Conservation (phyloP, 2,888 invertebrate species). For the Heteromurus nitidus region DNA sequence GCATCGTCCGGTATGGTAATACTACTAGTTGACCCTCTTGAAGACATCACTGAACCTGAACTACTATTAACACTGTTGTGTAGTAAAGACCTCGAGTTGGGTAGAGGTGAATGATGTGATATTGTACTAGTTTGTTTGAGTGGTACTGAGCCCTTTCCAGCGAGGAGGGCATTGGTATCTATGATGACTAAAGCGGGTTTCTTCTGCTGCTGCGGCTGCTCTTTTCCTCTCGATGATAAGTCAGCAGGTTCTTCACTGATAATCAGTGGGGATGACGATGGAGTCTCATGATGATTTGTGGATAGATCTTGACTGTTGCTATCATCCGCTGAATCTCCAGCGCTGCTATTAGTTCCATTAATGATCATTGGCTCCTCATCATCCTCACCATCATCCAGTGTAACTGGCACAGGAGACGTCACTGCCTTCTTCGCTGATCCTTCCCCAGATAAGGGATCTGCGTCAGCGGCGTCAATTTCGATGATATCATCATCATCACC, state of each 20-base stretch:
- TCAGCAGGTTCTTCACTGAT: constrained; percentile 82
- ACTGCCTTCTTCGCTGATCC: constrained; percentile 69
- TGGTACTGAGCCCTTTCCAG: constrained; percentile 80
- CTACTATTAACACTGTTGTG: constrained; percentile 56
- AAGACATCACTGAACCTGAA: constrained; percentile 16
- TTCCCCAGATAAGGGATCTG: constrained; percentile 67
- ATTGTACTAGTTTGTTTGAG: constrained; percentile 73
- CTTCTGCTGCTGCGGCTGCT: constrained; percentile 81
- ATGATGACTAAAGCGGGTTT: constrained; percentile 87
- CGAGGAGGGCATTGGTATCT: constrained; percentile 84
- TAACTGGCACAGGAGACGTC: constrained; percentile 81
- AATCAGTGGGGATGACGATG: constrained; percentile 77
- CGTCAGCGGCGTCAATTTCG: constrained; percentile 61
- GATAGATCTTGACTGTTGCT: constrained; percentile 36
- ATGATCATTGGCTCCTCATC: constrained; percentile 79
- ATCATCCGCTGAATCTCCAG: constrained; percentile 49
- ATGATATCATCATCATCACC: constrained; percentile 65
- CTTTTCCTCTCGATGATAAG: constrained; percentile 82
- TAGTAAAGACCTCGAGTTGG: constrained; percentile 53
- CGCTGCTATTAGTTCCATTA: constrained; percentile 81
- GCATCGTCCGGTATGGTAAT: constrained; percentile 86
- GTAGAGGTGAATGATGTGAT: background rate
- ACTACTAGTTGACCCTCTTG: constrained; percentile 77
- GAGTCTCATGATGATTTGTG: background rate
- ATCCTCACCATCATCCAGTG: constrained; percentile 56